phyloP scores from a whole-genome alignment of 2,797 vertebrate genomes.

The Sciurus vulgaris region DNA sequence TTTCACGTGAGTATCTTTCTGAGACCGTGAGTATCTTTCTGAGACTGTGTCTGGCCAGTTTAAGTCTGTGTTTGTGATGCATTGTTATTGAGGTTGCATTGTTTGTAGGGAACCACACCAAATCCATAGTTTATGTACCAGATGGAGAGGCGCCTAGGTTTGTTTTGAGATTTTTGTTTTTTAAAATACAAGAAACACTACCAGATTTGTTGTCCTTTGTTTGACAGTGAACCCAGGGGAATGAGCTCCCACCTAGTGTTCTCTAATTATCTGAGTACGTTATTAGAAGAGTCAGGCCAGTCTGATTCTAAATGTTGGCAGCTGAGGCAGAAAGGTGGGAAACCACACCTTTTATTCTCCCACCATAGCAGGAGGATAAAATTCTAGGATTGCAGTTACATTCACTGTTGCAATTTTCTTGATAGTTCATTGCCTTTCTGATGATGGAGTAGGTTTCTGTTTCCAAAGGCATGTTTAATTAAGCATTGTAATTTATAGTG shows the following conservation, averaged over 20 bases:
- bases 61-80: background rate
- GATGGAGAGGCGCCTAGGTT: background rate
- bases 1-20: background rate
- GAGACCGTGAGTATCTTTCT: background rate
- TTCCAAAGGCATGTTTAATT: constrained; percentile 7
- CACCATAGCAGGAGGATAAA: background rate
- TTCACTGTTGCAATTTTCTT: background rate
- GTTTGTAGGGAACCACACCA: background rate
- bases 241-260: background rate
- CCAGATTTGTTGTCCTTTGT: background rate
- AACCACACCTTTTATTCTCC: background rate
- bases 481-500: background rate
- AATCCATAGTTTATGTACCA: background rate
- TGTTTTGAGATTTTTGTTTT: background rate
- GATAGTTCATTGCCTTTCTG: background rate
- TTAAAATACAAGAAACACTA: background rate
- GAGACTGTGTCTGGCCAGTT: background rate
- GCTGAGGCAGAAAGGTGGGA: background rate
- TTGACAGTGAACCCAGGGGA: background rate
- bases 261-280: background rate
- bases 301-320: background rate
- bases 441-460: background rate
- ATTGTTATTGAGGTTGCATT: background rate
- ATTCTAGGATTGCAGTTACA: background rate
- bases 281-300: background rate